A percentile compares a stretch with the other conserved stretches of the same genome.
Evolutionary conservation across 2,113 vertebrate genomes (phyloP).

Genomic region (Telmatochromis sp.): DNA sequence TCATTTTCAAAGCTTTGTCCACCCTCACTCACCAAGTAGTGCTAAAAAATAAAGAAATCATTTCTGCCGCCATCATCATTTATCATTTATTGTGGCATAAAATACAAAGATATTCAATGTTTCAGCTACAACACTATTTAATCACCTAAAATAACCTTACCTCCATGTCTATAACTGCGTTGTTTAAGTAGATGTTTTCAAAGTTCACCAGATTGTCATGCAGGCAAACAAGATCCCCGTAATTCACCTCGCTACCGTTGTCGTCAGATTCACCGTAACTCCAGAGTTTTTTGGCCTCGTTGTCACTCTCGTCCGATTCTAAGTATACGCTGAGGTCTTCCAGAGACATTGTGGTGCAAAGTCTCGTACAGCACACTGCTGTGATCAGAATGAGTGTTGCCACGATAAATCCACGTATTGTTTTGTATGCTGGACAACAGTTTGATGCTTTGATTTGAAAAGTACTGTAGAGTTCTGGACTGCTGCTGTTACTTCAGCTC

Average conservation of each 20-base stretch:
- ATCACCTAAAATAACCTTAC: not conserved
- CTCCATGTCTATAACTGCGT: not conserved
- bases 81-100: not conserved
- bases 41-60: not conserved
- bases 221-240: not conserved
- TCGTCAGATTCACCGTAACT: accelerated
- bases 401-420: not conserved
- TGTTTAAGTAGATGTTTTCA: not conserved
- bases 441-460: not conserved
- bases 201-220: not conserved
- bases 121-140: not conserved
- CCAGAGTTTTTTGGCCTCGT: not conserved
- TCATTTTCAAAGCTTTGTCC: not conserved
- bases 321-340: not conserved
- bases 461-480: not conserved
- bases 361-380: accelerated
- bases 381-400: not conserved
- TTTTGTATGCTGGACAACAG: not conserved
- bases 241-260: accelerated
- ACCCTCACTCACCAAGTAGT: accelerated
- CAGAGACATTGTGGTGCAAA: not conserved
- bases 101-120: not conserved
- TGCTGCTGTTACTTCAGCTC: not conserved
- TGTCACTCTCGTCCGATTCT: not conserved
- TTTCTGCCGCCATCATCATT: not conserved